Evolutionary conservation across 2,113 vertebrate genomes (phyloP), one percentile per base, ranked within the genome.

Genomic region (Archocentrus centrarchus): DNA sequence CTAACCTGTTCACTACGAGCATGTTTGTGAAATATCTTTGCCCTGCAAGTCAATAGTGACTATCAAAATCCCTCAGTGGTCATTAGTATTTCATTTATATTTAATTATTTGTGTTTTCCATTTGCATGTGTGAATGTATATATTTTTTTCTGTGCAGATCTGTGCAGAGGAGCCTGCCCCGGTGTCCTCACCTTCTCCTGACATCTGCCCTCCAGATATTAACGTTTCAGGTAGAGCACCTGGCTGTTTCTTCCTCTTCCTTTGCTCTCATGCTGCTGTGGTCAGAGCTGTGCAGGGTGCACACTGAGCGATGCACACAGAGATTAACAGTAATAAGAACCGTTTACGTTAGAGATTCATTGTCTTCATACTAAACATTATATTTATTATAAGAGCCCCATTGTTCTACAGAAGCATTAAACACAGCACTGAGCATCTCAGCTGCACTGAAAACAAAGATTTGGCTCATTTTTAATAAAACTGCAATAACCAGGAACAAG

Each of bases 191-290:
- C 91, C 95, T 75, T 97, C 97, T 30, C 95, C 96, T 0, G 97
- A 97, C 80, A 93, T 96, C 90, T 97, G 96, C 83, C 96, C 97
- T n/a, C 95, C 97, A 58, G 97, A 98, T 84, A 95, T 91, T 44
- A 90, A 93, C 30, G 60, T 93, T 82, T 92, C 92, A 92, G 92
- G 93, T 94, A 88, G 9, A 61, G 53, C 11, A 18, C 17, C 18
- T 61, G 15, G 15, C 15, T 24, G 5, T 41, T 41, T 81, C 14
- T 11, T 7, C 27, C 50, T 75, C 50, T 17, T 3, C 27, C 10
- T 15, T 75, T 75, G 70, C 50, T 37, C 18, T 57, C 47, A 55
- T 13, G 14, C n/a, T 44, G 18, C 37, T 41, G 32, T 0, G 53
- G 53, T 57, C 3, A 57, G 53, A 57, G 55, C 20, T n/a, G 20